Evolutionary conservation across 2,888 invertebrate genomes (phyloP), one percentile per base, ranked within the genome.

Genomic region (Apamea monoglypha): DNA sequence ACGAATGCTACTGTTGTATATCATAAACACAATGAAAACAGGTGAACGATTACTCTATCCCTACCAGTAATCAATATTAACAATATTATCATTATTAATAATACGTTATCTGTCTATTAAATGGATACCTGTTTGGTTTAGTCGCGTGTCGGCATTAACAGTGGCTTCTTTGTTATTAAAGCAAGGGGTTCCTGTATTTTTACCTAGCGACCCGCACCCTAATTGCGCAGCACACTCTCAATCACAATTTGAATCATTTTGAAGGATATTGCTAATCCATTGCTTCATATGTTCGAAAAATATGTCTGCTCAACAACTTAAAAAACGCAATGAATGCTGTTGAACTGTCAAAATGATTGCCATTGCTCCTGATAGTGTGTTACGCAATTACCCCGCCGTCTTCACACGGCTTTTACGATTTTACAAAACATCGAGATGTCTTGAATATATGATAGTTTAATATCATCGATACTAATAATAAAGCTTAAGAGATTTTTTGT

Each of bases 31-130:
- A 8, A 25, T 25, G 18, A 18, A 59, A 32, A n/a, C 7, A 40
- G 25, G 16, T 53, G 7, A n/a, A 16, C 8, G 10, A n/a, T 53
- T 12, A 44, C 21, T 69, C 14, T 14, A 8, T 21, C 44, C n/a
- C 18, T 50, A 63, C 4, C 1, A 21, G 8, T 25, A 61, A 69
- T 47, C 32, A 69, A 81, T 74, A 81, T 53, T 63, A 74, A 68
- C 53, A 29, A 47, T 8, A 81, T 81, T 64, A 81, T 81, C 82
- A n/a, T 21, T 47, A 64, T 74, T 74, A 81, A 63, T 82, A 81
- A 50, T 59, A 4, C 25, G 74, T 75, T 81, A 81, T 81, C 80
- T 68, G 21, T 63, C 53, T 61, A 59, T 81, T 50, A 72, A 50
- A 64, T 36, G 14, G 50, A 0, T 66, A 47, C 63, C 63, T 75